Conservation (phyloP, 2,113 vertebrate species). For the Seriola quinqueradiata region DNA sequence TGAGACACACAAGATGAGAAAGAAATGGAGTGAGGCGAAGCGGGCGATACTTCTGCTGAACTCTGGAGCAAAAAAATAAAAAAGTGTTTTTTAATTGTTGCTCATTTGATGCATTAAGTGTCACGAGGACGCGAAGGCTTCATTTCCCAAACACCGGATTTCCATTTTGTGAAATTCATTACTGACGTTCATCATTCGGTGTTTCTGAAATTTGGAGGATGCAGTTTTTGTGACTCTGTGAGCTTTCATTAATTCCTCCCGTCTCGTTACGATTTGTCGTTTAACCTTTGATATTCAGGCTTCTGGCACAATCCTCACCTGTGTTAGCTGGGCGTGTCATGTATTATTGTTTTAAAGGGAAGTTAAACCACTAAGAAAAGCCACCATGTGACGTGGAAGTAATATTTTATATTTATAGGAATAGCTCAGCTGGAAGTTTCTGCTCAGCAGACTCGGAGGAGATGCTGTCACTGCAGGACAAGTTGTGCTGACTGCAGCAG, state of each 20-base stretch:
- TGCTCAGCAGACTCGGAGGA: no score
- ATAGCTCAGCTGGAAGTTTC: no score
- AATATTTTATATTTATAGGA: no score
- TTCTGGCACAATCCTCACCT: no score
- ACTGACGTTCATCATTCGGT: conserved; percentile 20
- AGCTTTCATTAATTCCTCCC: neutral
- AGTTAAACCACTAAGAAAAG: no score
- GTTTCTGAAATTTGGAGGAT: neutral
- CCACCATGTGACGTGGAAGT: no score
- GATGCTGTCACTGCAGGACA: no score
- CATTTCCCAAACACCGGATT: conserved; percentile 41
- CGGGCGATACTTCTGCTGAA: neutral
- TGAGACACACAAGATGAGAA: neutral
- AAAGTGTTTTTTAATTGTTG: conserved; percentile 20
- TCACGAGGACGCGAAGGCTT: conserved; percentile 27
- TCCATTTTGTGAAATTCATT: conserved; percentile 7
- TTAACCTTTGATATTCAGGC: no score
- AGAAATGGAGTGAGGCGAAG: conserved; percentile 2
- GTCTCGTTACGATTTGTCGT: neutral
- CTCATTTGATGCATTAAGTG: conserved; percentile 47
- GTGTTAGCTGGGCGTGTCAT: no score
- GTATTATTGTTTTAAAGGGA: neutral
- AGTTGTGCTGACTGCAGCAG: no score
- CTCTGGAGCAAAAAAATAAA: neutral
- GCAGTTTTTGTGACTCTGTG: neutral